Percentiles rank a stretch among this genome's conserved stretches.
These are phyloP conservation scores for Artemia franciscana DNA, from an alignment of 1,140 invertebrate species.

Conservation along the genomic window DNA sequence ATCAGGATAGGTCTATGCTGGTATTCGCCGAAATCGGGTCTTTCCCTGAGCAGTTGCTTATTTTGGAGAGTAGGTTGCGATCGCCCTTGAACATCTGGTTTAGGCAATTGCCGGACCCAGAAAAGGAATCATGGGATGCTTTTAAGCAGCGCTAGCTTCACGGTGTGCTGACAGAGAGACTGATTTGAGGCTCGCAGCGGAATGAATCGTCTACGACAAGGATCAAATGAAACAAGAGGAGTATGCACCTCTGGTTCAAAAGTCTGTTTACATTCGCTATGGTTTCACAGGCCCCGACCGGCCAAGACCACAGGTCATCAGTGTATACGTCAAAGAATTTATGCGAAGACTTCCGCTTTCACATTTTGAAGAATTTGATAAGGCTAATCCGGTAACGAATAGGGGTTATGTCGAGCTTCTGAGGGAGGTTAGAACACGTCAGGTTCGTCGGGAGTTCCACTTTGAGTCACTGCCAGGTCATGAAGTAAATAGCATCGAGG, in stretches of 20 bases:
- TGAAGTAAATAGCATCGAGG: too few relatives aligned
- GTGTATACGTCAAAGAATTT: background rate
- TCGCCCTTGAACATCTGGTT: background rate
- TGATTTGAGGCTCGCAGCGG: background rate
- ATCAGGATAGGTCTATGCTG: background rate
- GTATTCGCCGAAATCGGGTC: background rate
- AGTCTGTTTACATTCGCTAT: too few relatives aligned
- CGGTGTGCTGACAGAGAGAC: background rate
- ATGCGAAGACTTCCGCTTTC: background rate
- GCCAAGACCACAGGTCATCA: background rate
- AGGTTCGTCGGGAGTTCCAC: too few relatives aligned
- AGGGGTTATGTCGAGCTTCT: too few relatives aligned
- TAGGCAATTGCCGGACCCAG: background rate
- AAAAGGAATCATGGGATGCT: background rate
- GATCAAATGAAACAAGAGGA: background rate
- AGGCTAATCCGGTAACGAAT: too few relatives aligned
- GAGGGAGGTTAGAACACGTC: too few relatives aligned
- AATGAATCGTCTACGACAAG: background rate
- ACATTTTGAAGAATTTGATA: background rate
- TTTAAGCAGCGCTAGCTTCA: background rate
- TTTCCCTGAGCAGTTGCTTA: background rate
- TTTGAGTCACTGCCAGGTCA: too few relatives aligned
- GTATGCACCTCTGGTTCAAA: background rate
- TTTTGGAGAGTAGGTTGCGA: background rate
- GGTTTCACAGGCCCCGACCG: background rate